Conservation (phyloP, 2,888 invertebrate genomes). For the Apamea sordens region DNA sequence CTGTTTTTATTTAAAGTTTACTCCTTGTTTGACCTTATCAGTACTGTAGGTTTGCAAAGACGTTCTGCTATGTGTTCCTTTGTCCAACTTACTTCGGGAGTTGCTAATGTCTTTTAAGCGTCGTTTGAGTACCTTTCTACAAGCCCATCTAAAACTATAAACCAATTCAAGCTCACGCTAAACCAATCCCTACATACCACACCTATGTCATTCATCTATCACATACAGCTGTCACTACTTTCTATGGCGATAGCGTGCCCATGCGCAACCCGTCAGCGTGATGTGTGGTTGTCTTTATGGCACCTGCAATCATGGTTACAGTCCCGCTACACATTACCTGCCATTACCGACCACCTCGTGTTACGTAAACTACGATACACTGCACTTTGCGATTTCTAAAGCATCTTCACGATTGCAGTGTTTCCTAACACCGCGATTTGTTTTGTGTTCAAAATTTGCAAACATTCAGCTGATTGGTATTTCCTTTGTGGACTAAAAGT, state of each 20-base stretch:
- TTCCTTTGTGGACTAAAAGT: constrained; percentile 55
- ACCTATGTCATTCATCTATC: constrained; percentile 15
- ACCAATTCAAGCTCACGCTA: not conserved
- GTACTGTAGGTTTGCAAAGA: not conserved
- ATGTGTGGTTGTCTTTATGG: constrained; percentile 42
- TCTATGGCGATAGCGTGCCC: constrained; percentile 13
- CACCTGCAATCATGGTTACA: constrained; percentile 56
- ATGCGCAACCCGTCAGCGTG: constrained; percentile 38
- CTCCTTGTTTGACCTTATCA: not conserved
- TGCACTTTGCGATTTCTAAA: constrained; percentile 69
- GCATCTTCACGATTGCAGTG: constrained; percentile 61
- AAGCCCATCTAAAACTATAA: not conserved
- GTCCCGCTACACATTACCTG: constrained; percentile 64
- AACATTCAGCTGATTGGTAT: constrained; percentile 43
- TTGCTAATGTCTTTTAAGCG: not conserved
- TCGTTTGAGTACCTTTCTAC: not conserved
- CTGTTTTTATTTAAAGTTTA: not conserved
- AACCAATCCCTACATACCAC: not conserved
- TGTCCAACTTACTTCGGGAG: not conserved
- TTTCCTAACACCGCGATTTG: constrained; percentile 58
- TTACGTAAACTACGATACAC: constrained; percentile 68
- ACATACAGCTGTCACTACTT: constrained; percentile 30
- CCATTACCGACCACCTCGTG: constrained; percentile 63
- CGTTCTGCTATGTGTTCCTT: not conserved
- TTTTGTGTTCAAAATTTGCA: constrained; percentile 64